Evolutionary conservation across 1,140 invertebrate species (phyloP), one percentile per base, ranked within the genome.

Genomic region (Cryptotermes secundus): DNA sequence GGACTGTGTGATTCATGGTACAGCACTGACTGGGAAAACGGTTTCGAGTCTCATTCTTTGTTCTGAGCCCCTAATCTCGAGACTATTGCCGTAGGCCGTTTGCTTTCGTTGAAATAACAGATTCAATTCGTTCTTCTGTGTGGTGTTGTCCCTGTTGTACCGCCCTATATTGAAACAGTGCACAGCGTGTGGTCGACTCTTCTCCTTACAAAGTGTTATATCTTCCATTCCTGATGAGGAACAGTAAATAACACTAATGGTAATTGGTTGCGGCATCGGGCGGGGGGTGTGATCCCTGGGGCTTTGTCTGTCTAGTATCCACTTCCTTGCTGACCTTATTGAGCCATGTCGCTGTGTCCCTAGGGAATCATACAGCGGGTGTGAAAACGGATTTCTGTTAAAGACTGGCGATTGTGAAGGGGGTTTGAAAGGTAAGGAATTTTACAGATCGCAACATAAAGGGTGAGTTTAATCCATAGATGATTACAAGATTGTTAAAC

Each of bases 221-320:
- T 72, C 59, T n/a, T 6, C 4, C 59, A 49, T 6, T 72, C n/a
- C 59, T 31, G 59, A 72, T n/a, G 59, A 59, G 53, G 53, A 31
- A 31, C 59, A 72, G 59, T 31, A 72, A 72, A 72, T 72, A 72
- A 72, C 59, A n/a, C 59, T 72, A 72, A n/a, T 72, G 59, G 59
- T 31, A 72, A 72, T 72, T 72, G 26, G 3, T 72, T 72, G 59
- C 31, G 59, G 59, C 59, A 31, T 26, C 16, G n/a, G 59, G 59
- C 59, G 59, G n/a, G 59, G 10, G n/a, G 26, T 10, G 59, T n/a
- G 59, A 31, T 72, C 59, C 59, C 59, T 72, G n/a, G 26, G 59
- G 59, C 2, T n/a, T n/a, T n/a, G n/a, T 14, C 59, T 31, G 59
- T 31, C 26, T 38, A n/a, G n/a, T n/a, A n/a, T n/a, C n/a, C n/a